These are phyloP conservation scores for Cheumatopsyche charites DNA, from an alignment of 1,140 invertebrate species.

Conservation along the genomic window DNA sequence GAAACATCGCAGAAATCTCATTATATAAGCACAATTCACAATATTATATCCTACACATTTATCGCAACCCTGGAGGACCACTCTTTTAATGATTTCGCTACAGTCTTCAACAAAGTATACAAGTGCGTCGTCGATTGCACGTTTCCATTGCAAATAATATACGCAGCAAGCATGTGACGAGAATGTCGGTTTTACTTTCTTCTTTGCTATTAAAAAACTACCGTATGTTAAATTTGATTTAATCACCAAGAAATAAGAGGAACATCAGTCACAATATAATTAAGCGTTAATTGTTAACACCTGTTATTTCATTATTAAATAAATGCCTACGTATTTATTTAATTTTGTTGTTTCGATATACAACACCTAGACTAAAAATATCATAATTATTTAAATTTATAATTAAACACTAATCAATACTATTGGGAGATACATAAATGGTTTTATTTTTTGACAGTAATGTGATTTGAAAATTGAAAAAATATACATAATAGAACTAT, in stretches of 20 bases:
- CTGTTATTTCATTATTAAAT: conserved; percentile 44
- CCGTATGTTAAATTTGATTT: conserved; percentile 47
- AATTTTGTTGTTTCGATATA: conserved; percentile 43
- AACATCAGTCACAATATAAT: conserved; percentile 60
- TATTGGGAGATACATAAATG: conserved; percentile 11
- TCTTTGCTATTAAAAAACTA: conserved; percentile 35
- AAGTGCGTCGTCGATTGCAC: conserved; percentile 18
- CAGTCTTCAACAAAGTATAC: conserved; percentile 22
- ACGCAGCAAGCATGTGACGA: conserved; percentile 23
- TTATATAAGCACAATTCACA: conserved; percentile 16
- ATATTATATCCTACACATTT: conserved; percentile 9
- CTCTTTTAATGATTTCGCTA: conserved; percentile 11
- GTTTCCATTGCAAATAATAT: conserved; percentile 15
- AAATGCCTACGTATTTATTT: conserved; percentile 46
- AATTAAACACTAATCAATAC: conserved; percentile 37
- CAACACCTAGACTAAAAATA: conserved; percentile 46
- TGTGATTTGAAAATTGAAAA: conserved; percentile 1
- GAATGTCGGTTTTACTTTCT: no score
- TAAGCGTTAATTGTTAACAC: conserved; percentile 43
- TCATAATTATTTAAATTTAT: conserved; percentile 41
- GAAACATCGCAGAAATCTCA: conserved; percentile 18
- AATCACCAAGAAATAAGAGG: conserved; percentile 55
- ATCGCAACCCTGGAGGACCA: conserved; percentile 21
- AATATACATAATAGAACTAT: conserved; percentile 22
- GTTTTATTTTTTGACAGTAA: neutral